Conservation (phyloP, 2,797 vertebrate species). For the Lepus oiostolus region DNA sequence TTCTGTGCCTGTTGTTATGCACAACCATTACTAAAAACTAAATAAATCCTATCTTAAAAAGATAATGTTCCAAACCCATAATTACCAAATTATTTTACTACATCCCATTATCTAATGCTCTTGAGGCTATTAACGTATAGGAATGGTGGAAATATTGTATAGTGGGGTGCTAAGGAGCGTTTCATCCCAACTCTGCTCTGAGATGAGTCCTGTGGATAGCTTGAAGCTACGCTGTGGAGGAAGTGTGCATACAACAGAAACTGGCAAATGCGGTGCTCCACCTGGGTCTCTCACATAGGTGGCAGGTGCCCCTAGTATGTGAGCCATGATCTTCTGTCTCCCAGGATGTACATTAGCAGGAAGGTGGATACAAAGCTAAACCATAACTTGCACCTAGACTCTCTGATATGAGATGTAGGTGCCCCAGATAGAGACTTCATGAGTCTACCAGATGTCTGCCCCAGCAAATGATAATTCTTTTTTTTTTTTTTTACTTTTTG, state of each 20-base stretch:
- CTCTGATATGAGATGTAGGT: too few species aligned
- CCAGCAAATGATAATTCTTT: not conserved
- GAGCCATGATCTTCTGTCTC: too few species aligned
- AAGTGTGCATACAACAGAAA: not conserved
- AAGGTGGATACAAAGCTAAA: too few species aligned
- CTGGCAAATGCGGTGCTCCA: not conserved
- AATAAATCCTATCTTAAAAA: conserved; percentile 5
- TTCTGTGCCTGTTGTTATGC: not conserved
- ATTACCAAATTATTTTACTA: not conserved
- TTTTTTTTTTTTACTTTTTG: conserved; percentile 28
- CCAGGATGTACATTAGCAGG: too few species aligned
- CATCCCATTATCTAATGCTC: not conserved
- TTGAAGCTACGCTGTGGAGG: not conserved
- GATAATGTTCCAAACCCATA: not conserved
- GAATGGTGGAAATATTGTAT: not conserved
- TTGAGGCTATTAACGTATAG: not conserved
- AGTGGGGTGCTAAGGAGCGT: not conserved
- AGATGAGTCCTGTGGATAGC: not conserved
- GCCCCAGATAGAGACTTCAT: too few species aligned
- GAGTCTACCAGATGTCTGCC: too few species aligned
- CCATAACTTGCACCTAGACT: too few species aligned
- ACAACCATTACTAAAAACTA: not conserved
- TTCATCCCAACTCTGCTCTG: not conserved
- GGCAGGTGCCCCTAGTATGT: too few species aligned
- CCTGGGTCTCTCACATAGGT: too few species aligned